A percentile compares a stretch with the other conserved stretches of the same genome.
Evolutionary conservation across 2,113 vertebrate species (phyloP).

Genomic region (Sebastes fasciatus): DNA sequence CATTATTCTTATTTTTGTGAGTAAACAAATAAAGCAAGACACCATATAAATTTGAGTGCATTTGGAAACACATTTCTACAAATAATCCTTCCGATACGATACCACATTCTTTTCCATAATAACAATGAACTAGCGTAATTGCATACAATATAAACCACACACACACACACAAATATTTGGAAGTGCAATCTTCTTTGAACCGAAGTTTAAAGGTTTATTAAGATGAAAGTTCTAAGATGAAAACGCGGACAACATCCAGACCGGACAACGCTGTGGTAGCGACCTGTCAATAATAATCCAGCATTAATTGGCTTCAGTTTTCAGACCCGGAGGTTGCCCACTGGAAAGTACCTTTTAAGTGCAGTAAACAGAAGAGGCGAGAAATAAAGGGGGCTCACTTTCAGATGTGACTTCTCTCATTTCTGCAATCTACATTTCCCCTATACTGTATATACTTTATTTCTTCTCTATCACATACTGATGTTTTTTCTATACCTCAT

Average conservation of each 20-base stretch:
- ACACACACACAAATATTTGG: neutral
- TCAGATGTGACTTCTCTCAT: too few relatives aligned
- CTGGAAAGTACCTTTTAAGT: too few relatives aligned
- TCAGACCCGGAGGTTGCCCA: too few relatives aligned
- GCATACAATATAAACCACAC: too few relatives aligned
- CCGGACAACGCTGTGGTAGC: too few relatives aligned
- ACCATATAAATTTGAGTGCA: neutral
- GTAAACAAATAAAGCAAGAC: neutral
- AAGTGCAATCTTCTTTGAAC: neutral
- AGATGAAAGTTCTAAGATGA: neutral
- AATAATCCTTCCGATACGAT: neutral
- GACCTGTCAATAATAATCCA: neutral
- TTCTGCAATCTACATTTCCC: neutral
- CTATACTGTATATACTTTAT: too few relatives aligned
- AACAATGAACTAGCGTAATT: neutral
- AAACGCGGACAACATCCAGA: neutral
- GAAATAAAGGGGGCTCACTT: too few relatives aligned
- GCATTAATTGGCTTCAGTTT: neutral
- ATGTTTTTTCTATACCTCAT: neutral
- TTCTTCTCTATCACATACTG: neutral
- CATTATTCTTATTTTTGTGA: neutral
- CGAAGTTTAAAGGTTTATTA: too few relatives aligned
- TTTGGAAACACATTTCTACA: neutral
- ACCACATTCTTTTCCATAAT: neutral
- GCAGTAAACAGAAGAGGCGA: too few relatives aligned